A percentile compares a stretch with the other conserved stretches of the same genome.
These are phyloP conservation scores for Leucopternis melanops DNA, from an alignment of 2,113 vertebrate genomes.

Conservation along the genomic window DNA sequence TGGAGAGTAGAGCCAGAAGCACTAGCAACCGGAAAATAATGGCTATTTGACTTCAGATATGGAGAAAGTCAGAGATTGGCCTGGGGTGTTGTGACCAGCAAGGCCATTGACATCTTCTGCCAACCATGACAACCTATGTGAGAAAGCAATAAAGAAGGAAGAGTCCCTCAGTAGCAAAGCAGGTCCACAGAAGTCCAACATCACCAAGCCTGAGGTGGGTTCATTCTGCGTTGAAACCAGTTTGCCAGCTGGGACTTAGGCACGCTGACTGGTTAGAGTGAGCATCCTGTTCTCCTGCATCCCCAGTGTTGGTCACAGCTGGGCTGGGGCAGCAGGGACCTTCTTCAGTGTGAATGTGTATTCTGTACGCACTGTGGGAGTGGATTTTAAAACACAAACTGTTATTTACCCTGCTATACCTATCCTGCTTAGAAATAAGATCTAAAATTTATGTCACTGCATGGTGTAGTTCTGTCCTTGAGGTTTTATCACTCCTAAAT, in stretches of 20 bases:
- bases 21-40: neutral
- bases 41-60: neutral
- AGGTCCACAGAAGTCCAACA: neutral
- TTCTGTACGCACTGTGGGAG: neutral
- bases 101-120: neutral
- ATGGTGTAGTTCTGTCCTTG: neutral
- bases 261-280: neutral
- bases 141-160: neutral
- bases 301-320: rapidly evolving
- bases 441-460: neutral
- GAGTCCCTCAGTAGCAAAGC: neutral
- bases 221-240: neutral
- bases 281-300: neutral
- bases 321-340: neutral
- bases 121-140: neutral
- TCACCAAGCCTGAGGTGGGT: neutral
- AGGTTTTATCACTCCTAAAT: neutral
- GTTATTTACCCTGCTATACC: neutral
- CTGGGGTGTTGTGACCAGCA: neutral
- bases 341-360: neutral
- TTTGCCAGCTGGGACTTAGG: neutral
- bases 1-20: neutral
- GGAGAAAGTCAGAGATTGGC: neutral
- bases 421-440: neutral
- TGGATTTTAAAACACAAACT: neutral